phyloP scores from a whole-genome alignment of 2,797 vertebrate species.

The Poeciliopsis presidionis region DNA sequence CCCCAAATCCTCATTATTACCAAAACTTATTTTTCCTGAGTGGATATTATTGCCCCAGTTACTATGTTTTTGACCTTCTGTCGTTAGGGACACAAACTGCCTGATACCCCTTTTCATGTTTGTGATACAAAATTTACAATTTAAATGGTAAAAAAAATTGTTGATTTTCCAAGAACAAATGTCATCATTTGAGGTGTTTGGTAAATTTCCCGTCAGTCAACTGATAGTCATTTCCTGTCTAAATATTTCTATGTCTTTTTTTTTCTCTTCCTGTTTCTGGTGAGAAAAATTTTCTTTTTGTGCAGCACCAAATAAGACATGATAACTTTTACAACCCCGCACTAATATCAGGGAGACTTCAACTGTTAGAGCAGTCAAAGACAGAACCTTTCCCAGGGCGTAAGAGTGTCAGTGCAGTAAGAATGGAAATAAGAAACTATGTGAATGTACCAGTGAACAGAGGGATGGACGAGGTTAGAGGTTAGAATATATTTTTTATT shows the following conservation, averaged over 20 bases:
- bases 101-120: no score
- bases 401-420: background rate
- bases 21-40: background rate
- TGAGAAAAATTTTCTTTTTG: background rate
- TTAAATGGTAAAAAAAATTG: background rate
- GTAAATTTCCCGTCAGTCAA: background rate
- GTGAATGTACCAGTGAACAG: background rate
- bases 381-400: background rate
- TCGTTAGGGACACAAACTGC: background rate
- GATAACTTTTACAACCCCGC: no score
- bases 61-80: background rate
- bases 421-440: slow-evolving; percentile 2
- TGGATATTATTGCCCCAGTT: background rate
- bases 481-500: slow-evolving; percentile 5
- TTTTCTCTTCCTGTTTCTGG: background rate
- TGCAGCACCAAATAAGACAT: background rate
- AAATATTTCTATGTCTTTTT: background rate
- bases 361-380: background rate
- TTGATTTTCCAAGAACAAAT: background rate
- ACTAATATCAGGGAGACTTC: background rate
- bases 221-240: background rate
- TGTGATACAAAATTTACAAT: background rate
- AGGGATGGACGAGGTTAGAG: background rate
- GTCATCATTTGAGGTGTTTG: background rate
- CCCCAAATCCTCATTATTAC: background rate